A percentile compares a stretch with the other conserved stretches of the same genome.
Evolutionary conservation across 2,113 vertebrate genomes (phyloP).

Genomic region (Rallus limicola): DNA sequence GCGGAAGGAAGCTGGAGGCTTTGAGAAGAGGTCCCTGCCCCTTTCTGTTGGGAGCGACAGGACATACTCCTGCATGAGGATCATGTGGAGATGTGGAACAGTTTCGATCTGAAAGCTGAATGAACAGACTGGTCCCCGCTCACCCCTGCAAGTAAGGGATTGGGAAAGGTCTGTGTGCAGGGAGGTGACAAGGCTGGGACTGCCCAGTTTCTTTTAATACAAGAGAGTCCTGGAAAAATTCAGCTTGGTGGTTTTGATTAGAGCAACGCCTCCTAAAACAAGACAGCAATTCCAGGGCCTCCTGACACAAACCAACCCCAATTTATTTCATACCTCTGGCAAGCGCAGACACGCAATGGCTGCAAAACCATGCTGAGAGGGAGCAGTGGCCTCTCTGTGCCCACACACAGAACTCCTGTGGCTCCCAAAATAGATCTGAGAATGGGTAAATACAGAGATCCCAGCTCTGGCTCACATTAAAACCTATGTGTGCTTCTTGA

Average conservation of each 20-base stretch:
- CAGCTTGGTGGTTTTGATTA: background rate
- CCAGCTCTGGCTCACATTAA: background rate
- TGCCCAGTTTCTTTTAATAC: background rate
- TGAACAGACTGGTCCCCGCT: background rate
- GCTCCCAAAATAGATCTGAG: background rate
- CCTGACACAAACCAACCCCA: background rate
- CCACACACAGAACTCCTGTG: background rate
- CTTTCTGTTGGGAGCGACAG: background rate
- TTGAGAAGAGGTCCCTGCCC: background rate
- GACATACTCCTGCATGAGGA: background rate
- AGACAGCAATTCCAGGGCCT: background rate
- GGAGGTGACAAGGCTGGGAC: background rate
- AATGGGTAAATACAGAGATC: background rate
- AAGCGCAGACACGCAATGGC: background rate
- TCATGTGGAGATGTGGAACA: rapidly evolving
- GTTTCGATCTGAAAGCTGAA: background rate
- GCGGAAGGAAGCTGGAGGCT: constrained; percentile 22
- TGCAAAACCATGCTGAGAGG: background rate
- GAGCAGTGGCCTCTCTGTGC: background rate
- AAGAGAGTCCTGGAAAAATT: background rate
- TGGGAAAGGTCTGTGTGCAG: background rate
- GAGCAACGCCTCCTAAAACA: background rate
- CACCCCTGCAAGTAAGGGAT: background rate
- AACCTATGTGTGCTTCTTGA: background rate
- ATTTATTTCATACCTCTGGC: background rate